A percentile compares a stretch with the other conserved stretches of the same genome.
Conservation (phyloP, 2,888 invertebrate species). For the Strigamia crassipes region DNA sequence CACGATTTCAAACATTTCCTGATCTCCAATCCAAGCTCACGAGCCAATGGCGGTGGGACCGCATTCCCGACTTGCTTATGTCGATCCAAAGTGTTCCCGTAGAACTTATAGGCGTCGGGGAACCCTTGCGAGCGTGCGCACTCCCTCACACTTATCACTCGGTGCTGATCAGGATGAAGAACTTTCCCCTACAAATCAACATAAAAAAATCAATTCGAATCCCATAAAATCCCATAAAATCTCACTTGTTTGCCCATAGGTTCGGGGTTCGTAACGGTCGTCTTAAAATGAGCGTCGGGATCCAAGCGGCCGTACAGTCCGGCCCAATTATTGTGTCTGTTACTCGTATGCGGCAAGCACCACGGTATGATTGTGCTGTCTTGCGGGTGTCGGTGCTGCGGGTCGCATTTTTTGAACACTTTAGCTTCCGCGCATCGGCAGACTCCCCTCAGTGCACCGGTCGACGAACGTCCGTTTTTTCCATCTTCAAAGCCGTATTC, state of each 20-base stretch:
- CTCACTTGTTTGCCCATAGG: conserved; percentile 83
- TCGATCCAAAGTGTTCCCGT: conserved; percentile 75
- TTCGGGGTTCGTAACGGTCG: conserved; percentile 80
- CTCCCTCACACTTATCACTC: conserved; percentile 84
- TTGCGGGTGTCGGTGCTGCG: conserved; percentile 68
- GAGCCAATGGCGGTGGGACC: conserved; percentile 80
- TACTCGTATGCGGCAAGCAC: conserved; percentile 85
- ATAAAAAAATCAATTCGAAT: neutral
- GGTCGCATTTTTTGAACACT: conserved; percentile 64
- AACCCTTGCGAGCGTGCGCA: conserved; percentile 87
- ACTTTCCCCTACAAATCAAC: conserved; percentile 67
- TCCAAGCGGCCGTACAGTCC: conserved; percentile 79
- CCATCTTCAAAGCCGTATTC: conserved; percentile 65
- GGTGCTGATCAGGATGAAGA: conserved; percentile 76
- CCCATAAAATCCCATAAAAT: neutral
- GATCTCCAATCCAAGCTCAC: conserved; percentile 76
- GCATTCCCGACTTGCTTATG: conserved; percentile 87
- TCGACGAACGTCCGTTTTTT: conserved; percentile 62
- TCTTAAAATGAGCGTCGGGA: conserved; percentile 84
- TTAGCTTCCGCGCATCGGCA: conserved; percentile 71
- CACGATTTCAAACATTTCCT: conserved; percentile 37
- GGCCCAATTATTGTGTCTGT: conserved; percentile 83
- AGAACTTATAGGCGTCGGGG: conserved; percentile 75
- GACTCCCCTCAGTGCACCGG: conserved; percentile 70
- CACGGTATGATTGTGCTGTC: conserved; percentile 83